Percentiles rank a stretch among this genome's conserved stretches.
These are phyloP conservation scores for Actenoides lindsayi DNA, from an alignment of 2,113 vertebrate species.

Conservation along the genomic window DNA sequence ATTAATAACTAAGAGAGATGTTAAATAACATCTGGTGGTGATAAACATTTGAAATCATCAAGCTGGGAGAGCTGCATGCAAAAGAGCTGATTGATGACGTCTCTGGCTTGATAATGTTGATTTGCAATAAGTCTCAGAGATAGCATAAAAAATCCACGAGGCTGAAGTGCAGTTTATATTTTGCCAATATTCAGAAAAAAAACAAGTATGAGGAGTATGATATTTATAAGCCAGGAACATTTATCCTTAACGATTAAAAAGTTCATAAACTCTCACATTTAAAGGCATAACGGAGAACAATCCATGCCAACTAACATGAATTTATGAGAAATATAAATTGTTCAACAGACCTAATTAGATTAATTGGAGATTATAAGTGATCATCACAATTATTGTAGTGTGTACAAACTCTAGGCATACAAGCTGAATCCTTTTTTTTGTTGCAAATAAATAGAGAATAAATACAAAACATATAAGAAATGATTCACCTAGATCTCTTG, in stretches of 20 bases:
- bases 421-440: neutral
- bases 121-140: neutral
- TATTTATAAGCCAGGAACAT: neutral
- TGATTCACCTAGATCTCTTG: neutral
- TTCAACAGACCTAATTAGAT: neutral
- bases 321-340: neutral
- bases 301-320: neutral
- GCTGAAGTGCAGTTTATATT: neutral
- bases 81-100: neutral
- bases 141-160: neutral
- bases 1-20: neutral
- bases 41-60: constrained; percentile 4
- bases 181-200: neutral
- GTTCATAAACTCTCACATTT: neutral
- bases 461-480: neutral
- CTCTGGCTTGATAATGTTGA: neutral
- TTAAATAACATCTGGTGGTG: neutral
- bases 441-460: neutral
- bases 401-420: neutral
- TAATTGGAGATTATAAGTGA: neutral
- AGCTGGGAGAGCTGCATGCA: neutral
- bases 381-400: neutral
- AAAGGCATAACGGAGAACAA: neutral
- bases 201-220: neutral
- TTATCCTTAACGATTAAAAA: neutral